Evolutionary conservation across 2,888 invertebrate genomes (phyloP).

Genomic region (Latrodectus hesperus): DNA sequence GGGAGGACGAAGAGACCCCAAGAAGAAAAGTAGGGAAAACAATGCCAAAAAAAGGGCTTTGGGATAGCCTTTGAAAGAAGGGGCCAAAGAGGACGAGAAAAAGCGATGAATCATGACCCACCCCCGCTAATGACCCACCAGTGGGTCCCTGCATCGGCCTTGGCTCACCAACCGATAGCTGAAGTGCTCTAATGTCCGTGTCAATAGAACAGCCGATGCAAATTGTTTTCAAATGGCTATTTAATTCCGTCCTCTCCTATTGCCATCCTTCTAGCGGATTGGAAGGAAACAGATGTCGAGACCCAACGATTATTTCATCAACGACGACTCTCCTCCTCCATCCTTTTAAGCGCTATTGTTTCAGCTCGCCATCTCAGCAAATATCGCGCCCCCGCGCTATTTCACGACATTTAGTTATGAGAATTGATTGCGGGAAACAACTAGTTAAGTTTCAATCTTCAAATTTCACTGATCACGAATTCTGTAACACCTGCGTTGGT

Average conservation of each 20-base stretch:
- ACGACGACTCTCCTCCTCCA: conserved; percentile 8
- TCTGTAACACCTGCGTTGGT: no score
- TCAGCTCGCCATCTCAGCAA: no score
- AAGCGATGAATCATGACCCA: conserved; percentile 60
- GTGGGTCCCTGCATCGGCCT: conserved; percentile 50
- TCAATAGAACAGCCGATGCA: conserved; percentile 70
- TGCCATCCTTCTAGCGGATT: conserved; percentile 37
- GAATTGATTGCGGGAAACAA: neutral
- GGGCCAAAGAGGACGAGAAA: conserved; percentile 48
- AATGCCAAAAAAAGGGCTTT: conserved; percentile 19
- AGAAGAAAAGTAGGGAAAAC: neutral
- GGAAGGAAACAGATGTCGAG: conserved; percentile 49
- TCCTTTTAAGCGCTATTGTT: conserved; percentile 21
- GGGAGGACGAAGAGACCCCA: neutral
- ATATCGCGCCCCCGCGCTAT: neutral
- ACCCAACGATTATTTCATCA: conserved; percentile 68
- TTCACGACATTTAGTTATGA: neutral
- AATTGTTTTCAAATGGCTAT: conserved; percentile 69
- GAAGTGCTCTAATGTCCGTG: conserved; percentile 68
- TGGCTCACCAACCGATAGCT: conserved; percentile 64
- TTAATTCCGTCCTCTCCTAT: conserved; percentile 65
- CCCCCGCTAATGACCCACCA: conserved; percentile 57
- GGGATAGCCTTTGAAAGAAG: conserved; percentile 20
- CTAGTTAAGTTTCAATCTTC: neutral
- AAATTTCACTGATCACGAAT: no score